phyloP scores from a whole-genome alignment of 2,888 invertebrate species.

The Agonopterix alstromeriana region DNA sequence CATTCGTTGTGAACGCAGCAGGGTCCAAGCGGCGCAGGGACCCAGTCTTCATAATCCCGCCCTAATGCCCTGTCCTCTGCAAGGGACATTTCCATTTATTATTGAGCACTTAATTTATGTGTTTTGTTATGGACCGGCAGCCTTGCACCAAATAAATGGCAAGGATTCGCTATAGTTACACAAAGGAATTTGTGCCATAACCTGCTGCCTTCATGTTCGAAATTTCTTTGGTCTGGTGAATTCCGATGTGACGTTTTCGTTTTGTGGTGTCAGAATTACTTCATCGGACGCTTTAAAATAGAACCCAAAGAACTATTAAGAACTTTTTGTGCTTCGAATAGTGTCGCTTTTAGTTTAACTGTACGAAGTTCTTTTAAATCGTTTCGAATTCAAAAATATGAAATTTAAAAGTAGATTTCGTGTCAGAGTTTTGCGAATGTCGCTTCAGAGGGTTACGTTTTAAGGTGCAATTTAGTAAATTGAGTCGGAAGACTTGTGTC shows the following conservation, averaged over 20 bases:
- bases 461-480: constrained; percentile 18
- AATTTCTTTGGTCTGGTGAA: constrained; percentile 9
- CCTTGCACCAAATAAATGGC: constrained; percentile 31
- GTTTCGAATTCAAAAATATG: constrained; percentile 32
- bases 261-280: constrained; percentile 34
- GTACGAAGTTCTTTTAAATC: constrained; percentile 28
- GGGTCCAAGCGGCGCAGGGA: constrained; percentile 40
- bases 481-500: constrained; percentile 18
- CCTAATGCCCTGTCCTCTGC: constrained; percentile 76
- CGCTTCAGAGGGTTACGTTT: not conserved
- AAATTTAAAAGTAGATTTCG: constrained; percentile 33
- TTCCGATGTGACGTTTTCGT: constrained; percentile 18
- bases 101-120: constrained; percentile 79
- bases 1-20: constrained; percentile 9
- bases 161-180: constrained; percentile 14
- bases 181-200: constrained; percentile 20
- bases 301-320: constrained; percentile 20
- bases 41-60: constrained; percentile 71
- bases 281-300: constrained; percentile 54
- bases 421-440: constrained; percentile 12
- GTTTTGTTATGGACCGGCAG: constrained; percentile 74
- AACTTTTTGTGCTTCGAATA: constrained; percentile 21
- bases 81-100: constrained; percentile 78
- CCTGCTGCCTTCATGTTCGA: constrained; percentile 9
- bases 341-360: constrained; percentile 23